Evolutionary conservation across 2,888 invertebrate species (phyloP).

Genomic region (Parnassius apollo): DNA sequence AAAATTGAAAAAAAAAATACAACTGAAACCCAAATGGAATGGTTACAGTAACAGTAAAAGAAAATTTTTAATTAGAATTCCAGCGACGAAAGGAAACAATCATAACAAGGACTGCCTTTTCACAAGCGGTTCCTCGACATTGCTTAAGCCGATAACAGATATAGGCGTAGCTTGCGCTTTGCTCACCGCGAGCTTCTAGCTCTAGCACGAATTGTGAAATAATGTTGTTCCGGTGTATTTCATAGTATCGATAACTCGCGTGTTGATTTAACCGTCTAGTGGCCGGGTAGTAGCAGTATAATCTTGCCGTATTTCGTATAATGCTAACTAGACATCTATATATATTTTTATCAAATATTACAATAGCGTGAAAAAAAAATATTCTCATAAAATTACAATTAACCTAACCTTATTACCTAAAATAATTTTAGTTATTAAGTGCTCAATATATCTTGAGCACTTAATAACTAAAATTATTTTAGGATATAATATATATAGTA

Average conservation of each 20-base stretch:
- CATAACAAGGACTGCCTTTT: constrained; percentile 19
- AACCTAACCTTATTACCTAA: no score
- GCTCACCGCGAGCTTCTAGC: constrained; percentile 36
- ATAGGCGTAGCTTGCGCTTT: constrained; percentile 32
- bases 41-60: constrained; percentile 15
- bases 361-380: no score
- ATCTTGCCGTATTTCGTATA: no score
- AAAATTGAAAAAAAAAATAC: background rate
- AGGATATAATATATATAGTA: no score
- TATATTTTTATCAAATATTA: no score
- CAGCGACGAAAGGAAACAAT: constrained; percentile 21
- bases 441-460: no score
- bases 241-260: background rate
- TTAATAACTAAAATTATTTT: no score
- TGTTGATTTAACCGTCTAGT: no score
- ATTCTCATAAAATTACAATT: no score
- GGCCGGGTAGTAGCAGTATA: no score
- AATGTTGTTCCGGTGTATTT: constrained; percentile 27
- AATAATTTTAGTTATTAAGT: no score
- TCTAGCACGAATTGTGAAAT: constrained; percentile 38
- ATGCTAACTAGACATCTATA: no score
- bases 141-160: constrained; percentile 19
- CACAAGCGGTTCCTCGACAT: constrained; percentile 17
- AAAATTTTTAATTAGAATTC: constrained; percentile 27
- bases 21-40: constrained; percentile 9